Percentiles rank a stretch among this genome's conserved stretches.
Evolutionary conservation across 2,797 vertebrate species (phyloP).

Genomic region (Tadarida brasiliensis): DNA sequence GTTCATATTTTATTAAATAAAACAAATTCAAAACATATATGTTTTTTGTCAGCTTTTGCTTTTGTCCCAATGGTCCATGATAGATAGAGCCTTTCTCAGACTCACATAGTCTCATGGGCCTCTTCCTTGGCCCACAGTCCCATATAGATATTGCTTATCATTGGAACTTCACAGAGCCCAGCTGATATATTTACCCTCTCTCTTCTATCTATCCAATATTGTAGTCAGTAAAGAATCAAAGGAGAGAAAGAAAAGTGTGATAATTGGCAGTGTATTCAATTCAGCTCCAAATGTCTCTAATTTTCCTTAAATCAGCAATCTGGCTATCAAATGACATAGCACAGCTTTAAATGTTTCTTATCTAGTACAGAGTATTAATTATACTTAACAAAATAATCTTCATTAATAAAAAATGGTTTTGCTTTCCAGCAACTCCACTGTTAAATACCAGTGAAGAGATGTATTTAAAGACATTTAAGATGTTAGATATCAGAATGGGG

Average conservation of each 20-base stretch:
- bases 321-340: background rate
- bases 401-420: slow-evolving; percentile 56
- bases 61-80: background rate
- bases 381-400: slow-evolving; percentile 24
- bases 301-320: slow-evolving; percentile 37
- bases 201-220: background rate
- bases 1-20: slow-evolving; percentile 36
- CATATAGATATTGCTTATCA: background rate
- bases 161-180: background rate
- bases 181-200: background rate
- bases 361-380: background rate
- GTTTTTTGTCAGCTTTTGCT: background rate
- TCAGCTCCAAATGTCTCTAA: background rate
- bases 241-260: background rate
- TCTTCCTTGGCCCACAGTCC: background rate
- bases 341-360: slow-evolving; percentile 21
- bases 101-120: background rate
- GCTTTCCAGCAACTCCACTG: background rate
- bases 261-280: background rate
- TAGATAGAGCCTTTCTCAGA: background rate
- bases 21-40: background rate
- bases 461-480: slow-evolving; percentile 1
- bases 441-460: background rate
- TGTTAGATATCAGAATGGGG: background rate
- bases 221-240: slow-evolving; percentile 35